These are phyloP conservation scores for Myotis planiceps DNA, from an alignment of 2,797 vertebrate genomes.

Conservation along the genomic window DNA sequence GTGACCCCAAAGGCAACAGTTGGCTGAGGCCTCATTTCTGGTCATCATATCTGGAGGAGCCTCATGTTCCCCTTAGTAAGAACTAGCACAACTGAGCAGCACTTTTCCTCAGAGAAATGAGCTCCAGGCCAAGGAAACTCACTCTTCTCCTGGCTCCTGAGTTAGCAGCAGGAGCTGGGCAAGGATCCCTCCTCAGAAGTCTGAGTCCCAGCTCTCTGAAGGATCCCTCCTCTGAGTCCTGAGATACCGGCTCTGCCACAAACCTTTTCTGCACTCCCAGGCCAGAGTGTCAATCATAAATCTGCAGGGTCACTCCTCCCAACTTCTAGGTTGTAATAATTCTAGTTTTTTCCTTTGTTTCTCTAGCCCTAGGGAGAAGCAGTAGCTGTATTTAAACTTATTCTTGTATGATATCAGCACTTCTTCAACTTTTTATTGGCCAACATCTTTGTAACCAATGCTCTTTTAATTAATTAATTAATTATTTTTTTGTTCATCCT, in stretches of 20 bases:
- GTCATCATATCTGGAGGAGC: not conserved
- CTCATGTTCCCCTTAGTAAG: rapidly evolving
- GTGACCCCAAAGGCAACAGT: not conserved
- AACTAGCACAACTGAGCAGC: not conserved
- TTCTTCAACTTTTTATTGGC: not conserved
- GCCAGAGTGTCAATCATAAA: not conserved
- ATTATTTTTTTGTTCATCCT: no score
- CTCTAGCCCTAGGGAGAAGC: not conserved
- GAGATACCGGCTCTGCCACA: rapidly evolving
- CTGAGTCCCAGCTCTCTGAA: not conserved
- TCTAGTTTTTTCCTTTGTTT: not conserved
- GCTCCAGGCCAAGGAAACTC: not conserved
- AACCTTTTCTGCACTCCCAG: not conserved
- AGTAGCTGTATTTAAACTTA: not conserved
- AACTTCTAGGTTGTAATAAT: not conserved
- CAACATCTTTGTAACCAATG: not conserved
- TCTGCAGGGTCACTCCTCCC: not conserved
- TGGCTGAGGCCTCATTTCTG: not conserved
- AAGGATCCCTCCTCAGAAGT: not conserved
- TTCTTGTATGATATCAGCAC: not conserved
- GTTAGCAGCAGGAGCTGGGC: not conserved
- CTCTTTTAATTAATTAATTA: no score
- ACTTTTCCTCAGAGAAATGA: not conserved
- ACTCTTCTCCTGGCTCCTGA: not conserved
- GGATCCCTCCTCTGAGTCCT: not conserved